Evolutionary conservation across 2,797 vertebrate species (phyloP).

Genomic region (Gallinago stenura): DNA sequence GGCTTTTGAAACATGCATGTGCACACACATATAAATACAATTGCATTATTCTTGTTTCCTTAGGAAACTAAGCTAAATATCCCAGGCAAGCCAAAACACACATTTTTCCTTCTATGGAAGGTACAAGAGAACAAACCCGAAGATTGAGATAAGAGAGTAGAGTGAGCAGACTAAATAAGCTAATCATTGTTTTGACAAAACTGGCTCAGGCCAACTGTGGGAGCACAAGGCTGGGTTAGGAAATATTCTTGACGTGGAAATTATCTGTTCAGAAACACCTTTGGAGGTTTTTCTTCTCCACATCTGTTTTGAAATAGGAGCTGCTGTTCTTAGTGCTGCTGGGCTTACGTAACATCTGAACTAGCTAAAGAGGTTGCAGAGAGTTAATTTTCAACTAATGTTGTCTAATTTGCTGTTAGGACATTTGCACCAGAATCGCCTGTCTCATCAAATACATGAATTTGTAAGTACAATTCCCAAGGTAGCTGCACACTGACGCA

Average conservation of each 20-base stretch:
- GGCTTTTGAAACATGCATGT: neutral
- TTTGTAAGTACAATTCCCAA: neutral
- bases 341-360: neutral
- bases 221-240: neutral
- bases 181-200: conserved; percentile 32
- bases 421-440: neutral
- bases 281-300: conserved; percentile 28
- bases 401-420: neutral
- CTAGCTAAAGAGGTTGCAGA: neutral
- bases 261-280: conserved; percentile 34
- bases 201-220: neutral
- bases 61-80: conserved; percentile 23
- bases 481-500: neutral
- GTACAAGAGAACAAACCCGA: conserved; percentile 35
- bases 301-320: conserved; percentile 32
- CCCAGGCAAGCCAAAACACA: conserved; percentile 23
- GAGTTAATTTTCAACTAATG: neutral
- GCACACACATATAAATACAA: neutral
- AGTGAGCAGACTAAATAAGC: conserved; percentile 39
- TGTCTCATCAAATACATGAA: neutral
- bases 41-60: conserved; percentile 26
- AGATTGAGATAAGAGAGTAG: conserved; percentile 24
- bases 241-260: conserved; percentile 19
- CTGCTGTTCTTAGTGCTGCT: neutral
- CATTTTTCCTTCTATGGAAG: neutral